A percentile compares a stretch with the other conserved stretches of the same genome.
phyloP scores from a whole-genome alignment of 1,140 invertebrate genomes.

The Brachionus sp. region DNA sequence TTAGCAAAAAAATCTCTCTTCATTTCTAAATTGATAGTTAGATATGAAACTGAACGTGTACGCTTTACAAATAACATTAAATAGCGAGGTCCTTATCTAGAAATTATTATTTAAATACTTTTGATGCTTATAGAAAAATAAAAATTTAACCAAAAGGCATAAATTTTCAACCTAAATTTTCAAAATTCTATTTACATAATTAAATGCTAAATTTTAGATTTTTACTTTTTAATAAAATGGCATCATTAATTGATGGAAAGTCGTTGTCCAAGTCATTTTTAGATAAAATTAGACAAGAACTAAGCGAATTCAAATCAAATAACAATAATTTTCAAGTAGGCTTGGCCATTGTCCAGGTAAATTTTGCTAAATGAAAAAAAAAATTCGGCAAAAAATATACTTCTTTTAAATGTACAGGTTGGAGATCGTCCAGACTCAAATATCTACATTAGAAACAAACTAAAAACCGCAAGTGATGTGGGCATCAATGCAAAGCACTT shows the following conservation, averaged over 20 bases:
- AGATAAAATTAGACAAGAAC: background rate
- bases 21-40: background rate
- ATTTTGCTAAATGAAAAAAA: background rate
- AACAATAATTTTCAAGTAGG: conserved; percentile 17
- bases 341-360: conserved; percentile 37
- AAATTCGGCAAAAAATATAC: background rate
- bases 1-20: background rate
- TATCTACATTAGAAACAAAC: conserved; percentile 95
- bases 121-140: background rate
- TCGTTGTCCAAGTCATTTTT: conserved; percentile 29
- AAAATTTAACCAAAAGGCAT: background rate
- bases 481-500: conserved; percentile 80
- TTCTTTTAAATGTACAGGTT: conserved; percentile 63
- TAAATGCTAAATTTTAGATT: conserved; percentile 11
- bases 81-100: background rate
- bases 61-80: too few relatives aligned
- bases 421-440: conserved; percentile 95
- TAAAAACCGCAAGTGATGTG: conserved; percentile 83
- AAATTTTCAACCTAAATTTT: background rate
- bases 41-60: background rate
- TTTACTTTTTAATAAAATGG: background rate
- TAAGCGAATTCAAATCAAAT: background rate
- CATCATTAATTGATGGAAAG: conserved; percentile 37
- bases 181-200: background rate
- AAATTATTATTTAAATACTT: background rate